These are phyloP conservation scores for Spodoptera litura DNA, from an alignment of 1,140 invertebrate species.

Conservation along the genomic window DNA sequence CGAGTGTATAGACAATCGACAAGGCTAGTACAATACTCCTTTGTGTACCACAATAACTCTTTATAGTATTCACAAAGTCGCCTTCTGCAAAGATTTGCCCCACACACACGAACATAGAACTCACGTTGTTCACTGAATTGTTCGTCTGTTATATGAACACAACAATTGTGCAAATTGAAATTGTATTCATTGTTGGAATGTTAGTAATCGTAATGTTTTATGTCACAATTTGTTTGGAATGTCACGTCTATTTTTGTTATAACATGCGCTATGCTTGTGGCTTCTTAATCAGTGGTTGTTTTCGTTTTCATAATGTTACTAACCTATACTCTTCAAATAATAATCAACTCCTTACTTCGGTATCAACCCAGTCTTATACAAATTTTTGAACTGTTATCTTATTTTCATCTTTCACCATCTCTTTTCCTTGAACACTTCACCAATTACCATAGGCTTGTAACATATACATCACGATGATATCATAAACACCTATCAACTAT, in stretches of 20 bases:
- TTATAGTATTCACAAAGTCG: conserved; percentile 75
- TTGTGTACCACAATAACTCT: conserved; percentile 75
- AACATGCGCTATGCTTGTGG: conserved; percentile 4
- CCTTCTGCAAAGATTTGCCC: conserved; percentile 77
- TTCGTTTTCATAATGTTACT: background rate
- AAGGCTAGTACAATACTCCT: conserved; percentile 71
- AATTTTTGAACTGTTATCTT: too few species aligned
- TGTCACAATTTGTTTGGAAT: conserved; percentile 20
- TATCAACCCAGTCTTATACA: too few species aligned
- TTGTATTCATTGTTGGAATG: conserved; percentile 39
- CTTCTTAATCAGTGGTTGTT: background rate
- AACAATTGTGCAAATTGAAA: conserved; percentile 70
- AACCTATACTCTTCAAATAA: too few species aligned
- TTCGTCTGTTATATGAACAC: conserved; percentile 62
- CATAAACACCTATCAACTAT: too few species aligned
- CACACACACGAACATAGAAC: conserved; percentile 61
- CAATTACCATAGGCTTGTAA: too few species aligned
- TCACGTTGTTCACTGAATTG: conserved; percentile 59
- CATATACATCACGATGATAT: too few species aligned
- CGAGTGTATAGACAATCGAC: conserved; percentile 63
- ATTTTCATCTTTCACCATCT: too few species aligned
- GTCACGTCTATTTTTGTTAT: conserved; percentile 36
- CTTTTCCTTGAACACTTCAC: too few species aligned
- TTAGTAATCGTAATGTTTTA: conserved; percentile 28
- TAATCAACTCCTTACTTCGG: too few species aligned